Evolutionary conservation across 2,888 invertebrate species (phyloP), one percentile per base, ranked within the genome.

Genomic region (Calliscelio sp.): DNA sequence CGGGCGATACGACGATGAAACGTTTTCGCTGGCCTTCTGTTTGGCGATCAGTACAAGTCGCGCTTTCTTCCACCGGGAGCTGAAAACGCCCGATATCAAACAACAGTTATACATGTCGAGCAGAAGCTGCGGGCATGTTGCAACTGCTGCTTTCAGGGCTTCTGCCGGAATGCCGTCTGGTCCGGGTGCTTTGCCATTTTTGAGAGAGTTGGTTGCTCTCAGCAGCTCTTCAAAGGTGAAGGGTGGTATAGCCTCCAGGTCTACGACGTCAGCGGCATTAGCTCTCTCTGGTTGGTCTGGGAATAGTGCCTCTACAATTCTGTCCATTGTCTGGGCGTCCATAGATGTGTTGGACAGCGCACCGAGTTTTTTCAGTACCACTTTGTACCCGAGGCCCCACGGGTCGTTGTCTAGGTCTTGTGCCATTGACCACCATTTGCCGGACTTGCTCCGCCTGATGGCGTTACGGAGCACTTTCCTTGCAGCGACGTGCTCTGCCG

Each of bases 21-120:
- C 1, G 7, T 2, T 14, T 0, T 7, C 11, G 4, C 22, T 10
- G 1, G 5, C 24, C 14, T 61, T 61, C 2, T 24, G 51, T 25
- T 74, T 74, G 32, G 4, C 14, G 11, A 74, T 49, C 0, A 74
- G 51, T 1, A 61, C 51, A 4, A 74, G 22, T 2, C 16, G 53
- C 7, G 53, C 53, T 3, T 3, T 53, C 24, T 46, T 63, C 57
- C 57, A 57, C 1, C 10, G 6, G 32, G 2, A 4, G 11, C 24
- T 7, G 25, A 87, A 88, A 2, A 28, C 35, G 2, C 83, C 84
- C 0, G 41, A 22, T 6, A 10, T 20, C 18, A 75, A 51, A 18
- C 75, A 81, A 0, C 18, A 18, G 25, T 81, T 75, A 18, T 80
- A 71, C 71, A 65, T 80, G 18, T 73, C 20, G 0, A 79, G 44